These are phyloP conservation scores for Solen grandis DNA, from an alignment of 1,140 invertebrate genomes.

Conservation along the genomic window DNA sequence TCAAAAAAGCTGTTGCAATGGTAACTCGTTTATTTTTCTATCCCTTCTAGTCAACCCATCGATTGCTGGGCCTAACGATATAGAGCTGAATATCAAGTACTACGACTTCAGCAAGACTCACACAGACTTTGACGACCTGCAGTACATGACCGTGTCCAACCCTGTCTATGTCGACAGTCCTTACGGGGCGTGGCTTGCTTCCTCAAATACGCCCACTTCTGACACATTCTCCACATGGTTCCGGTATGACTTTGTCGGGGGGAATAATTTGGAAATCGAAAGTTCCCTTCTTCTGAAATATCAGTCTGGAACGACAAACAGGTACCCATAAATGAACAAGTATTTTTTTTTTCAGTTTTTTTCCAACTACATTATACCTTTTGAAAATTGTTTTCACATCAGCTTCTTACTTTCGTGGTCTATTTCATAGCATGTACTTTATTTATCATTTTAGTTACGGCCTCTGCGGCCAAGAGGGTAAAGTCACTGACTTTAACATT, in stretches of 20 bases:
- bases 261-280: neutral
- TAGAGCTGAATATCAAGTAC: conserved; percentile 17
- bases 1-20: neutral
- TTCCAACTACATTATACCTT: too few relatives aligned
- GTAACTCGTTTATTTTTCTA: too few relatives aligned
- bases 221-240: conserved; percentile 60
- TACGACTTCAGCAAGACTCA: conserved; percentile 48
- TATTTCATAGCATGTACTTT: too few relatives aligned
- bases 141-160: conserved; percentile 5
- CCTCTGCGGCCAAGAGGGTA: too few relatives aligned
- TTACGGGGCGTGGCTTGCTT: conserved; percentile 60
- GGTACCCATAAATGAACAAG: too few relatives aligned
- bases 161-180: conserved; percentile 61
- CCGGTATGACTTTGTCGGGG: neutral
- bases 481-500: too few relatives aligned
- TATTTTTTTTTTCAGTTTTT: too few relatives aligned
- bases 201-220: conserved; percentile 30
- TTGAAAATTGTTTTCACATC: too few relatives aligned
- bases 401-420: too few relatives aligned
- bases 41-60: neutral
- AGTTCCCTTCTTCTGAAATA: neutral
- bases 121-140: conserved; percentile 51
- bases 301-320: neutral
- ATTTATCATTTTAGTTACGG: too few relatives aligned
- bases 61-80: conserved; percentile 22